Evolutionary conservation across 1,140 invertebrate genomes (phyloP).

Genomic region (Drosophila hydei): DNA sequence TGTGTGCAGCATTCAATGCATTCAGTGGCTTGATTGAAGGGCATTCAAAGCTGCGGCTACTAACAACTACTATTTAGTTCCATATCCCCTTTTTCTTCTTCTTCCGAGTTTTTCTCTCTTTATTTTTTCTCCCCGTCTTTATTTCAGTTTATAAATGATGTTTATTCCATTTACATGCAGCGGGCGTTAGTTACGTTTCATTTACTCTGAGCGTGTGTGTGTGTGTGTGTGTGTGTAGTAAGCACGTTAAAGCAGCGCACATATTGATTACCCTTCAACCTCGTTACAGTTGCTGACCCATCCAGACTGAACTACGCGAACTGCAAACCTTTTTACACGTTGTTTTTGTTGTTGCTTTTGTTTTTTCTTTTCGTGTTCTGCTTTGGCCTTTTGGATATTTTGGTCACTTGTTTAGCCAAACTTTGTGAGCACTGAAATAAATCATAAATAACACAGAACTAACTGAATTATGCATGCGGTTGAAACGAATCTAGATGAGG

Average conservation of each 20-base stretch:
- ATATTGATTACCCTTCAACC: slow-evolving; percentile 39
- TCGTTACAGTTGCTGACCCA: slow-evolving; percentile 25
- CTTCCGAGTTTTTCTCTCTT: no score
- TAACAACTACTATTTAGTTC: background rate
- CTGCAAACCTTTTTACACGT: slow-evolving; percentile 11
- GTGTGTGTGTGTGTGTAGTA: slow-evolving; percentile 1
- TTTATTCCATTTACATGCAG: slow-evolving; percentile 34
- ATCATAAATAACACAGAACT: slow-evolving; percentile 16
- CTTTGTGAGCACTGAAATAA: slow-evolving; percentile 8
- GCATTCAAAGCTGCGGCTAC: slow-evolving; percentile 7
- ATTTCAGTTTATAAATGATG: slow-evolving; percentile 39
- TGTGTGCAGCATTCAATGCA: background rate
- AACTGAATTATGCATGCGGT: slow-evolving; percentile 16
- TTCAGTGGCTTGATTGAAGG: background rate
- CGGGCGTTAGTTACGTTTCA: slow-evolving; percentile 25
- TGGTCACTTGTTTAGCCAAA: slow-evolving; percentile 22
- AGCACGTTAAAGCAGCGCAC: slow-evolving; percentile 12
- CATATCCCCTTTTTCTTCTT: background rate
- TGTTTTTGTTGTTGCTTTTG: slow-evolving; percentile 3
- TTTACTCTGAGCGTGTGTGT: slow-evolving; percentile 4
- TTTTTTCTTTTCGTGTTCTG: background rate
- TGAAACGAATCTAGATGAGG: background rate
- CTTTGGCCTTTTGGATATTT: background rate
- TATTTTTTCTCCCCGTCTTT: background rate
- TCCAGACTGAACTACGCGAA: slow-evolving; percentile 10